These are phyloP conservation scores for Physella acuta DNA, from an alignment of 1,140 invertebrate species.

Conservation along the genomic window DNA sequence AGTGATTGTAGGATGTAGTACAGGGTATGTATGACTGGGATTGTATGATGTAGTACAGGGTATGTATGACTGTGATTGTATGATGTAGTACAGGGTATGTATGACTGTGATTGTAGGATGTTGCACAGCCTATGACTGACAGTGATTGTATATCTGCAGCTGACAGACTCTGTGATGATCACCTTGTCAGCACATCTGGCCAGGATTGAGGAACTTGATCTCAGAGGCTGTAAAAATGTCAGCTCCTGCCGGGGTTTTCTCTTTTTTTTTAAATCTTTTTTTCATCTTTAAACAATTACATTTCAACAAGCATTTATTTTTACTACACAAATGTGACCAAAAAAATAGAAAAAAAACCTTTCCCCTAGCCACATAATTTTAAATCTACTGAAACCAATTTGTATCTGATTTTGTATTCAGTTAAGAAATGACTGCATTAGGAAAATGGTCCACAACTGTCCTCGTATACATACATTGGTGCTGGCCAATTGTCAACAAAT, in stretches of 20 bases:
- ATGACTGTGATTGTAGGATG: no score
- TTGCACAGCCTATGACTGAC: no score
- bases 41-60: no score
- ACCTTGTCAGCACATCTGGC: conserved; percentile 48
- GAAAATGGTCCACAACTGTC: conserved; percentile 53
- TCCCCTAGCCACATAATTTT: no score
- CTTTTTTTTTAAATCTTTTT: conserved; percentile 10
- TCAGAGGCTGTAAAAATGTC: conserved; percentile 55
- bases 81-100: no score
- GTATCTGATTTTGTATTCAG: conserved; percentile 32
- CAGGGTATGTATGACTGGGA: no score
- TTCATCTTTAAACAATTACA: no score
- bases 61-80: no score
- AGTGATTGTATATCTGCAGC: no score
- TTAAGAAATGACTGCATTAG: conserved; percentile 52
- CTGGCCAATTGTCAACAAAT: conserved; percentile 56
- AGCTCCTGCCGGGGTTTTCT: conserved; percentile 3
- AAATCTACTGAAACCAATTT: conserved; percentile 1
- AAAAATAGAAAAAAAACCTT: no score
- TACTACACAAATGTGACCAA: not conserved
- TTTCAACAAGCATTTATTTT: no score
- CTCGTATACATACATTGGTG: conserved; percentile 42
- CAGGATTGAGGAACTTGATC: conserved; percentile 50
- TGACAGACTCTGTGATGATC: conserved; percentile 49
- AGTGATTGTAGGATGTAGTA: no score